Conservation (phyloP, 2,113 vertebrate species). For the Phrynocephalus versicolor region DNA sequence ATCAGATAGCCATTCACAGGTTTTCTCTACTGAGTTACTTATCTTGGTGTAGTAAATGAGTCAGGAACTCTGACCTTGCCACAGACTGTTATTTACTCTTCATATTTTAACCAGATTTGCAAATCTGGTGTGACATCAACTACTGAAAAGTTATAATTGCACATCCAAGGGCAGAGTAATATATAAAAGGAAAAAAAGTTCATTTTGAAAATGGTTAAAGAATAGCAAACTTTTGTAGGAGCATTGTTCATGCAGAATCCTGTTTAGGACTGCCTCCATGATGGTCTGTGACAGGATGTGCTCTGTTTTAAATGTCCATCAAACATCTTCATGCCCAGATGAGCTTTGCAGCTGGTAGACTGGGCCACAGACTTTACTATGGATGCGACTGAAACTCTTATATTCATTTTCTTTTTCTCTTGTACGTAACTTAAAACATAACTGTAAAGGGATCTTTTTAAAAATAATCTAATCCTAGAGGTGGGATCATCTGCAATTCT, state of each 20-base stretch:
- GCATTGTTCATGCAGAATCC: background rate
- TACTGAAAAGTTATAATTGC: background rate
- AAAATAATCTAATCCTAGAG: background rate
- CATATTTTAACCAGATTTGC: background rate
- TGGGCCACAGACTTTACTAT: background rate
- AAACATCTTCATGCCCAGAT: background rate
- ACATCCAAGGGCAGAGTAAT: background rate
- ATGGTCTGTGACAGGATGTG: background rate
- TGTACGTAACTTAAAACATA: background rate
- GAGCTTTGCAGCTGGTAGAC: background rate
- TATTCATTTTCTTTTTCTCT: background rate
- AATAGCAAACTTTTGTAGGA: background rate
- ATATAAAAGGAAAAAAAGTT: background rate
- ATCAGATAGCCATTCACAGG: no score
- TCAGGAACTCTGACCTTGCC: no score
- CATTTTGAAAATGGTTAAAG: background rate
- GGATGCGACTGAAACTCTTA: background rate
- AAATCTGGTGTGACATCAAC: no score
- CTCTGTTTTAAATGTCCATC: background rate
- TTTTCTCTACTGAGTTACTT: no score
- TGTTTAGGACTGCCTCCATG: background rate
- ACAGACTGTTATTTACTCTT: no score
- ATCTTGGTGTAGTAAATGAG: no score
- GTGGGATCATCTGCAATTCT: conserved; percentile 26
- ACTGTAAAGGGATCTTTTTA: conserved; percentile 1